Evolutionary conservation across 1,140 invertebrate genomes (phyloP).

Genomic region (Bicyclus anynana): DNA sequence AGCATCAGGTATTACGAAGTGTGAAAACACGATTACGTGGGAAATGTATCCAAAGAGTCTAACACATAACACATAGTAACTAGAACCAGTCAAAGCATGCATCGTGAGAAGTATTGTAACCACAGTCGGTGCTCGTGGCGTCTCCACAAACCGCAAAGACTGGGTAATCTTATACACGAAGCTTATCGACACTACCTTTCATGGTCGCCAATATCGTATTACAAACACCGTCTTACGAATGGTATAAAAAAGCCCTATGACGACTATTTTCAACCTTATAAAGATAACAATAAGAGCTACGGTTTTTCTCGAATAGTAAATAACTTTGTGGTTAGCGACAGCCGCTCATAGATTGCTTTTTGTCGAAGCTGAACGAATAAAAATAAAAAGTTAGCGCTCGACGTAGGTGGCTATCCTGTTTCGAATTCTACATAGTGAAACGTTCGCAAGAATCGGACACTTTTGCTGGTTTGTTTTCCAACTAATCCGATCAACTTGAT

Average conservation of each 20-base stretch:
- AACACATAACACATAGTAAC: slow-evolving; percentile 32
- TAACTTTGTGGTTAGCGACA: slow-evolving; percentile 36
- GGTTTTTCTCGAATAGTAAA: slow-evolving; percentile 26
- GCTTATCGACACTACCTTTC: slow-evolving; percentile 71
- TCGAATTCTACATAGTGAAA: slow-evolving; percentile 43
- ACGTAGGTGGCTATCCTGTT: slow-evolving; percentile 58
- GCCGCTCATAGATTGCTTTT: slow-evolving; percentile 69
- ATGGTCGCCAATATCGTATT: slow-evolving; percentile 67
- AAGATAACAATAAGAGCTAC: slow-evolving; percentile 22
- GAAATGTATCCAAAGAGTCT: slow-evolving; percentile 8
- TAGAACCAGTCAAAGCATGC: slow-evolving; percentile 40
- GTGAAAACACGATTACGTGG: slow-evolving; percentile 2
- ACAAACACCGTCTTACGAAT: slow-evolving; percentile 37
- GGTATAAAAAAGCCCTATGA: slow-evolving; percentile 22
- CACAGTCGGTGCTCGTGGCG: slow-evolving; percentile 60
- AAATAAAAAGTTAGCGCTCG: slow-evolving; percentile 45
- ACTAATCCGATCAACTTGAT: slow-evolving; percentile 40
- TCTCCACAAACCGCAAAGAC: slow-evolving; percentile 69
- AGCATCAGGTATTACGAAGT: background rate
- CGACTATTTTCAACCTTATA: slow-evolving; percentile 39
- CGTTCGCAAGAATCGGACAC: slow-evolving; percentile 47
- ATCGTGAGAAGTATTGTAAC: slow-evolving; percentile 64
- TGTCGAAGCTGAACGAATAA: slow-evolving; percentile 53
- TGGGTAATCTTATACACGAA: slow-evolving; percentile 72
- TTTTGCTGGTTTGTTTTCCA: slow-evolving; percentile 40